Evolutionary conservation across 1,140 invertebrate species (phyloP).

Genomic region (Nasonia vitripennis): DNA sequence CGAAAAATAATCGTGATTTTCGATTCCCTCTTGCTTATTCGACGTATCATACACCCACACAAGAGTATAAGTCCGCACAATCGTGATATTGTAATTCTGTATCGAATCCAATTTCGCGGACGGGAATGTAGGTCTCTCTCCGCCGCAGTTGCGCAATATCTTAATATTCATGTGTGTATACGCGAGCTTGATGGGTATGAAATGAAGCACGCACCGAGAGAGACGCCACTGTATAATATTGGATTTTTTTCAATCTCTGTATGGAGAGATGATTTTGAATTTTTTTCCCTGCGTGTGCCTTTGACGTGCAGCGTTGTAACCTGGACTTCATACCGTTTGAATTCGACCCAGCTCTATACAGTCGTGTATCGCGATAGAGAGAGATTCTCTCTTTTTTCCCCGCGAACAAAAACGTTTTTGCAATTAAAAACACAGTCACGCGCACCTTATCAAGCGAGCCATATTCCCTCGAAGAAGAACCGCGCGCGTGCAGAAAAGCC

Average conservation of each 20-base stretch:
- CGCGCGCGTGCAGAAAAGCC: not conserved
- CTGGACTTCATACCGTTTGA: not conserved
- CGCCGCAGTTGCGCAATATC: not conserved
- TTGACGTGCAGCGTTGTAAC: not conserved
- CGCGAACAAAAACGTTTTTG: too few relatives aligned
- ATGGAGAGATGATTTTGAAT: not conserved
- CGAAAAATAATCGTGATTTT: not conserved
- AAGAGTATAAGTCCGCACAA: too few relatives aligned
- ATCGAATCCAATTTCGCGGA: not conserved
- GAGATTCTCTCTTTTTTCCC: too few relatives aligned
- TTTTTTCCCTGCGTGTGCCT: not conserved
- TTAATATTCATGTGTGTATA: not conserved
- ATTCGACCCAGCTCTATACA: not conserved
- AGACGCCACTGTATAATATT: not conserved
- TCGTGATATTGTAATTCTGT: not conserved
- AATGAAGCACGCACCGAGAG: not conserved
- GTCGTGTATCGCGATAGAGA: too few relatives aligned
- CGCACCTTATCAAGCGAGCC: too few relatives aligned
- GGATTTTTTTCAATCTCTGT: not conserved
- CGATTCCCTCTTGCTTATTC: too few relatives aligned
- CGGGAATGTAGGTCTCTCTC: not conserved
- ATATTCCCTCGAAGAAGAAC: too few relatives aligned
- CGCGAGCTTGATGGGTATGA: not conserved
- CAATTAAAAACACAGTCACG: too few relatives aligned
- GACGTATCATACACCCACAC: too few relatives aligned